Base-by-base conservation (phyloP, 2,113 vertebrate genomes). In the Sarotherodon lohbergeri region DNA sequence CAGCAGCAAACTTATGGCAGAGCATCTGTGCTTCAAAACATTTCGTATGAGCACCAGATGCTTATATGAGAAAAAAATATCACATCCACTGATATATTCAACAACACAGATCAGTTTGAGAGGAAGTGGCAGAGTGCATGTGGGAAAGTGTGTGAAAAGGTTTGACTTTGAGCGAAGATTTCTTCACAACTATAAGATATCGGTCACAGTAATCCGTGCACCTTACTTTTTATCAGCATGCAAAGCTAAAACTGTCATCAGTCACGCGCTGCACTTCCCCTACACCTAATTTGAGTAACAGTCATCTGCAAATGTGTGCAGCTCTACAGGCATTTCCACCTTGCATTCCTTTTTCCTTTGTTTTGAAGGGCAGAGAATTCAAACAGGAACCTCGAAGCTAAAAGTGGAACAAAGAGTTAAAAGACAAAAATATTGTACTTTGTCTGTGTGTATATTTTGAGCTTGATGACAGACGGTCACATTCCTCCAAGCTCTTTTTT, bases 381-480 rank as follows among this genome's bases (percentile, higher is more conserved):
- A 85, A 91, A 88, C 91, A 89, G 90, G 89, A 91, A 92, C 8
- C 5, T 46, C 78, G 1, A 5, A 63, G 78, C 82, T 73, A 61
- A 88, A 92, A 84, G 41, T 78, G 88, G 86, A 91, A 91, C 90
- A 90, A 86, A 85, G 80, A 78, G 36, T 78, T 85, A 54, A 87
- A 83, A 82, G 39, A 36, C 7, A 80, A 68, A 90, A 87, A 93
- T 73, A 86, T 29, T 24, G 4, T 0, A 3, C 27, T 54, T 32
- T 83, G 39, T 36, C 83, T 39, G 29, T 34, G 52, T 57, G 79
- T 68, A 57, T 83, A 81, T 54, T 87, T 68, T 50, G 24, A 2
- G 1, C 29, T 50, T 6, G 3, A 66, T 24, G 16, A 55, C 29
- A 10, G 27, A 73, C 11, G 10, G 71, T 17, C 12, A 39, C 57